Base-by-base conservation (phyloP, 2,888 invertebrate genomes). In the Lamproptera curius region DNA sequence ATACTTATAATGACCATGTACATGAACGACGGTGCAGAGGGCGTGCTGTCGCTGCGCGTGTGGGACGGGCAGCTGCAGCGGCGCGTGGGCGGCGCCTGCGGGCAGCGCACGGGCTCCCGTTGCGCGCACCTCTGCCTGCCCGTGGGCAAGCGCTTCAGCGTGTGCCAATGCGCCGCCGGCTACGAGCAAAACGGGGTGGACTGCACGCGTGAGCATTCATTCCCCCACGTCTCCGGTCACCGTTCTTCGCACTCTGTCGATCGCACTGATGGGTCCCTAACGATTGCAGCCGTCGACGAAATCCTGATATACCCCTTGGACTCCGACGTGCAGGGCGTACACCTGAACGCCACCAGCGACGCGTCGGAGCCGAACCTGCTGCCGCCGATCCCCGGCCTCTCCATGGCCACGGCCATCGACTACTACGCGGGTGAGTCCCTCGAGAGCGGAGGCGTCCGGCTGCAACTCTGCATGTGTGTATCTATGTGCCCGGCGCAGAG, bases 91-190 rank as follows among this genome's bases (percentile, higher is more conserved):
- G 31, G 31, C n/a, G 63, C 58, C 46, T 35, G 44, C 38, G 37
- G 13, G 36, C 46, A 11, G 20, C 36, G 37, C 34, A 38, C 31
- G 46, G 50, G 28, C 43, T 34, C 23, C 93, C 92, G 62, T 87
- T 95, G 78, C 86, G 73, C 58, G 90, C 90, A 40, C 83, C 68
- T 70, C 42, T 57, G 53, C 67, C 70, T 95, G 51, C 92, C 59
- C 41, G 49, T 53, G 16, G 52, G 51, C 31, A 47, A 39, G 28
- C 90, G 89, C 89, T 58, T 95, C 95, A 73, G 89, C 92, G 52
- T 94, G 13, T 97, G 96, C 70, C 90, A 89, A 61, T 97, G 96
- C 78, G 93, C 95, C 6, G 89, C 92, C 41, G 96, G 96, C 0
- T 76, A 78, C 67, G 41, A 5, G 13, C 52, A 55, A n/a, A 50